A percentile compares a stretch with the other conserved stretches of the same genome.
Evolutionary conservation across 2,888 invertebrate species (phyloP).

Genomic region (Subacronicta megacephala): DNA sequence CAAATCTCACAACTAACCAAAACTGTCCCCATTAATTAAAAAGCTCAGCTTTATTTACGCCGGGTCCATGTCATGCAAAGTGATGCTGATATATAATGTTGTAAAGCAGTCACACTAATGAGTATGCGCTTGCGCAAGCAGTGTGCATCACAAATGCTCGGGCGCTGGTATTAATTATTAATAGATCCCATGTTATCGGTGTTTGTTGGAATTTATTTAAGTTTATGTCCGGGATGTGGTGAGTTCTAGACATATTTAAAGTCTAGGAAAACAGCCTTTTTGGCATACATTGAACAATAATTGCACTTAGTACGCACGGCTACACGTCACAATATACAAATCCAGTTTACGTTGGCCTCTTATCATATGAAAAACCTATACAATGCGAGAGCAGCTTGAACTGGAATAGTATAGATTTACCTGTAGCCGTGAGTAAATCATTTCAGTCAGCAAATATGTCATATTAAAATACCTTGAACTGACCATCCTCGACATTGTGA

Average conservation of each 20-base stretch:
- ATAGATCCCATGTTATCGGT: slow-evolving; percentile 45
- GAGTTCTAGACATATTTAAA: no score
- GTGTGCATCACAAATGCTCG: slow-evolving; percentile 48
- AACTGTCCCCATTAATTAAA: slow-evolving; percentile 48
- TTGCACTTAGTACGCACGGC: no score
- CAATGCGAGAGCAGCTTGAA: no score
- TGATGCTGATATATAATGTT: slow-evolving; percentile 71
- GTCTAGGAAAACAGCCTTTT: slow-evolving; percentile 1
- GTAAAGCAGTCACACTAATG: slow-evolving; percentile 78
- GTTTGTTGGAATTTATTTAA: slow-evolving; percentile 33
- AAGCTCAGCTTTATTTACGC: slow-evolving; percentile 49
- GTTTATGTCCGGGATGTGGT: slow-evolving; percentile 30
- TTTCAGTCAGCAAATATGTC: no score
- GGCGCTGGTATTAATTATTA: slow-evolving; percentile 56
- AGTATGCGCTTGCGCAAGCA: slow-evolving; percentile 66
- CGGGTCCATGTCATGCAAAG: slow-evolving; percentile 65
- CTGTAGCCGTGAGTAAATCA: no score
- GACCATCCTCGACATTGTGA: no score
- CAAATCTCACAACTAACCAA: slow-evolving; percentile 21
- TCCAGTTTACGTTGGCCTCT: no score
- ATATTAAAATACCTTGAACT: no score
- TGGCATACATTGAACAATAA: no score
- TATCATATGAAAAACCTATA: no score
- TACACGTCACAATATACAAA: no score
- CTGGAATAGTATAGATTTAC: no score